phyloP scores from a whole-genome alignment of 2,888 invertebrate species.

The Trachelus iudaicus region DNA sequence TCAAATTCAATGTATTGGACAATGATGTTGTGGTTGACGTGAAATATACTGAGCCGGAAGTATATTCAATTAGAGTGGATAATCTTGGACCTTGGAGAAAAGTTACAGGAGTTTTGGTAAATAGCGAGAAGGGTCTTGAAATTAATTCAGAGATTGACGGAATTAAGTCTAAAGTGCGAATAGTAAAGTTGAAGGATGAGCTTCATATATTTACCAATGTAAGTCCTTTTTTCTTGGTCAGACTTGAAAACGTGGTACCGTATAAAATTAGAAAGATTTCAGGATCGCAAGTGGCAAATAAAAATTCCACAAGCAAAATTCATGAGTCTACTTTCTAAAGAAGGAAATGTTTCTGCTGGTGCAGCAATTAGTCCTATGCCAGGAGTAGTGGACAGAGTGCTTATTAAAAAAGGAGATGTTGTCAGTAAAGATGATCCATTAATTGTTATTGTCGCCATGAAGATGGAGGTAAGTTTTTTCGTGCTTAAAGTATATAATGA shows the following conservation, averaged over 20 bases:
- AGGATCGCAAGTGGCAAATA: conserved; percentile 78
- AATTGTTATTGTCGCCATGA: conserved; percentile 98
- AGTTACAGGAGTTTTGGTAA: conserved; percentile 66
- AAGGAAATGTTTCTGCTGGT: conserved; percentile 59
- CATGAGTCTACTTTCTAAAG: conserved; percentile 63
- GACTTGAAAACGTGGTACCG: neutral
- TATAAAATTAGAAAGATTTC: conserved; percentile 4
- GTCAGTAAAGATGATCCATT: conserved; percentile 91
- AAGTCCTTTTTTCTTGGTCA: conserved; percentile 30
- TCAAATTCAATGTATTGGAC: conserved; percentile 73
- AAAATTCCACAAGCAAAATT: conserved; percentile 73
- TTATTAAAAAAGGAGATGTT: conserved; percentile 82
- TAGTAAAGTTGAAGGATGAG: conserved; percentile 70
- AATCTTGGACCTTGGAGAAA: conserved; percentile 69
- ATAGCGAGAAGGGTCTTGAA: conserved; percentile 60
- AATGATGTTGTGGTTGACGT: conserved; percentile 69
- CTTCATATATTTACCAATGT: conserved; percentile 77
- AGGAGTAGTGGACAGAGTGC: conserved; percentile 91
- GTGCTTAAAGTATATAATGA: neutral
- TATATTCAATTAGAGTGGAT: conserved; percentile 67
- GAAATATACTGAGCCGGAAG: conserved; percentile 67
- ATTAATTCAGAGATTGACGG: conserved; percentile 70
- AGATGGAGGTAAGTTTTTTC: conserved; percentile 85
- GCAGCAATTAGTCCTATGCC: conserved; percentile 93
- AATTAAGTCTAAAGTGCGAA: conserved; percentile 68